Evolutionary conservation across 2,113 vertebrate genomes (phyloP), one percentile per base, ranked within the genome.

Genomic region (Stomatorhinus ivindoensis): DNA sequence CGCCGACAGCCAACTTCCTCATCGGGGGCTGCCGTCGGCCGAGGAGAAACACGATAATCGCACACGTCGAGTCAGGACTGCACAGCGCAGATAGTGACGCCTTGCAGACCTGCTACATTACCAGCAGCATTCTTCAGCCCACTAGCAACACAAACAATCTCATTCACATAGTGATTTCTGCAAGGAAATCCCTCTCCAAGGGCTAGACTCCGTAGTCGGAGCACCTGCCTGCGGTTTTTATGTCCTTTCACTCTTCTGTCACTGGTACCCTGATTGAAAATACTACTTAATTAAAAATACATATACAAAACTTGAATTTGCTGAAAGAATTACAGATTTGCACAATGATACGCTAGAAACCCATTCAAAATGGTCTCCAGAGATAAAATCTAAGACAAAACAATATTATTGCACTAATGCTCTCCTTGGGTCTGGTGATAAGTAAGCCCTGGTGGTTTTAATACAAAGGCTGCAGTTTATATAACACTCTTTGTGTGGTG

Each of bases 281-380:
- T 87, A 53, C 58, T 53, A 55, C 73, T 91, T 91, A 86, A 91
- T 91, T 91, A 91, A 91, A 91, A 91, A 50, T 86, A 90, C 87
- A 65, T 87, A 90, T 48, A 88, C 89, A 90, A 86, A 87, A 86
- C 61, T 88, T 88, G 87, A 76, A 58, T 65, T 11, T 42, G 90
- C 89, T 91, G 90, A 91, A 53, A 89, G 90, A 90, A 50, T 86
- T 86, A 69, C 61, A 88, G 90, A 91, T 90, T 50, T 61, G 51
- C 44, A 21, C 4, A 13, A 76, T 35, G 90, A 90, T 91, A 91
- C 65, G 76, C 46, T 80, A 19, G 55, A 47, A 85, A 87, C 87
- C 69, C 46, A 44, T 48, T 84, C 76, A 39, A 73, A 89, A 83
- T 58, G 88, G 76, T 58, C 88, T 47, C 50, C 39, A 61, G 76